These are phyloP conservation scores for Sepiola atlantica DNA, from an alignment of 2,888 invertebrate genomes.

Conservation along the genomic window DNA sequence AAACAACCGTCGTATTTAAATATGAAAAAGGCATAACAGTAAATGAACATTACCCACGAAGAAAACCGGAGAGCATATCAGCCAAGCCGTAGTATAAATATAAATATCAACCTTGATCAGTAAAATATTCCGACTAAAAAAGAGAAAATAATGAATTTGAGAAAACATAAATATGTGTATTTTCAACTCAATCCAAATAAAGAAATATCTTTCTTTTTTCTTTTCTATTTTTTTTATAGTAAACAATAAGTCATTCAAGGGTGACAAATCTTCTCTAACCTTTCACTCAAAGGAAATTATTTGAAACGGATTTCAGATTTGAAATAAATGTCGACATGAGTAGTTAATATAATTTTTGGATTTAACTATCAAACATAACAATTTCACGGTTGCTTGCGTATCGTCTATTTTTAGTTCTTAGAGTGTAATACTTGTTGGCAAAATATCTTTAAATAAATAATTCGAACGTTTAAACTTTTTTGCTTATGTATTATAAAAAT, in stretches of 20 bases:
- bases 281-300: neutral
- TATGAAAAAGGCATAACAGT: no score
- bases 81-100: neutral
- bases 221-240: neutral
- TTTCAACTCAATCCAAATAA: neutral
- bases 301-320: neutral
- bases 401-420: neutral
- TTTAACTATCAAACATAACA: neutral
- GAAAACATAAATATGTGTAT: neutral
- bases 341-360: no score
- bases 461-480: neutral
- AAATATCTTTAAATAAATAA: neutral
- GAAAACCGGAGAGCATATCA: neutral
- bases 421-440: neutral
- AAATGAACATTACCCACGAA: no score
- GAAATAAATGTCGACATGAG: no score
- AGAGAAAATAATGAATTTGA: neutral
- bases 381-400: neutral
- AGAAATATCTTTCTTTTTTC: neutral
- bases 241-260: neutral
- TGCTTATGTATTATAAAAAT: no score
- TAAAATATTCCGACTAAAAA: neutral
- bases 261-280: neutral
- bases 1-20: no score
- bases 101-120: neutral